These are phyloP conservation scores for Tupaia chinensis DNA, from an alignment of 2,113 vertebrate genomes.

Conservation along the genomic window DNA sequence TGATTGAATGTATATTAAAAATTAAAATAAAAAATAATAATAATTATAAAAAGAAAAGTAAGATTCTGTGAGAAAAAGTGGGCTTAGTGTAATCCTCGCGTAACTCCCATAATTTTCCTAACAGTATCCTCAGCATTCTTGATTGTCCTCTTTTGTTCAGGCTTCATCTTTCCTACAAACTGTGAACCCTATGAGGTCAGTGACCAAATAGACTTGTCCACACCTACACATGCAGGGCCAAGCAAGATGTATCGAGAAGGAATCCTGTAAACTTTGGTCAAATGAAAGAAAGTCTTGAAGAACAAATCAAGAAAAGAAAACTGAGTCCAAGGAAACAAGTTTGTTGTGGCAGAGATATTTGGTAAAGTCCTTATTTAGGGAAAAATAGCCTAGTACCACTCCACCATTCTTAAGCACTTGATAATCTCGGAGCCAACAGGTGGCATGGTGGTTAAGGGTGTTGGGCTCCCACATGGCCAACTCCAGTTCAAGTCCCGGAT, in stretches of 20 bases:
- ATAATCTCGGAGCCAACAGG: too few species aligned
- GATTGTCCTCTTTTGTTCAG: too few species aligned
- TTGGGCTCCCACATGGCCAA: too few species aligned
- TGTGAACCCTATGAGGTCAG: background rate
- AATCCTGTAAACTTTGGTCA: background rate
- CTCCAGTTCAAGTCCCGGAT: too few species aligned
- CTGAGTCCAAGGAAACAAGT: background rate
- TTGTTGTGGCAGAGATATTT: background rate
- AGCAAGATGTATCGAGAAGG: background rate
- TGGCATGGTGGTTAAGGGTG: too few species aligned
- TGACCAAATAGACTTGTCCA: background rate
- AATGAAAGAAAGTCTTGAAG: background rate
- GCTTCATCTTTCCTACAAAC: too few species aligned
- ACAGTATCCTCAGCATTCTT: background rate
- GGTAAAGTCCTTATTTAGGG: background rate
- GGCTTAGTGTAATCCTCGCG: background rate
- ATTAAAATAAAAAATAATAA: too few species aligned
- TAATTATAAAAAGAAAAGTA: too few species aligned
- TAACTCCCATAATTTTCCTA: background rate
- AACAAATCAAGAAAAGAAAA: background rate
- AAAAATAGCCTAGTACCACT: background rate
- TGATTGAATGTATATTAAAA: too few species aligned
- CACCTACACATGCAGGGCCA: fast-evolving
- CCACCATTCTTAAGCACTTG: background rate
- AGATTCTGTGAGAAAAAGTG: background rate